Base-by-base conservation (phyloP, 1,140 invertebrate genomes). In the Coelopa frigida region DNA sequence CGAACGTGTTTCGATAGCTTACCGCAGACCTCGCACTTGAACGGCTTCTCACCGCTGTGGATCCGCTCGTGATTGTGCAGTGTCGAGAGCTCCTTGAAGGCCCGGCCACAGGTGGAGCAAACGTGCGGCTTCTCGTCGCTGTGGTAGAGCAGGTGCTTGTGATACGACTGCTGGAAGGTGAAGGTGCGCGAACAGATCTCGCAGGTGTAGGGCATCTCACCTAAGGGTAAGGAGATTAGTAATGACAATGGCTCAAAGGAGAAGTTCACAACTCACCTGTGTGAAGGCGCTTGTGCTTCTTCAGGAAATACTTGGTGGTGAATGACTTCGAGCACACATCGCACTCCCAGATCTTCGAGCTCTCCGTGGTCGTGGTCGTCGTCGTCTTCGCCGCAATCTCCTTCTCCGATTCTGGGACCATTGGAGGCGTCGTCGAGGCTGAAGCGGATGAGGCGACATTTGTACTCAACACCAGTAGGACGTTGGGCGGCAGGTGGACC, bases 1-100 rank as follows among this genome's bases (percentile, higher is more conserved):
- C n/a, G n/a, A n/a, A n/a, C n/a, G n/a, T 37, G 11, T 20, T 14
- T 42, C 12, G 10, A 23, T 27, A 36, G 56, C 63, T 70, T 73
- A 89, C 87, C 87, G 70, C 91, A 94, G 46, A 85, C 84, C 73
- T 89, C 87, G 67, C 91, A 94, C 33, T 83, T 83, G 61, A 91
- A 94, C 11, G 90, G 91, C 65, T 92, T 89, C 66, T 94, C 89
- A 1, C 90, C 90, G 6, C 87, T 90, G 56, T 85, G 61, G 55
- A 94, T 91, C 45, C 88, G 67, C 61, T 88, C 82, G 64, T 92
- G 87, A 67, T 91, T 92, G 58, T 92, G 86, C 12, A 94, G 73
- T 4, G 87, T 89, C 4, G 87, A 89, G n/a, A 91, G 73, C 69
- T 90, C 87, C 65, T 89, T 90, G 64, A 92, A 92, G 5, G 84